Conservation (phyloP, 1,140 invertebrate genomes). For the Drosophila littoralis region DNA sequence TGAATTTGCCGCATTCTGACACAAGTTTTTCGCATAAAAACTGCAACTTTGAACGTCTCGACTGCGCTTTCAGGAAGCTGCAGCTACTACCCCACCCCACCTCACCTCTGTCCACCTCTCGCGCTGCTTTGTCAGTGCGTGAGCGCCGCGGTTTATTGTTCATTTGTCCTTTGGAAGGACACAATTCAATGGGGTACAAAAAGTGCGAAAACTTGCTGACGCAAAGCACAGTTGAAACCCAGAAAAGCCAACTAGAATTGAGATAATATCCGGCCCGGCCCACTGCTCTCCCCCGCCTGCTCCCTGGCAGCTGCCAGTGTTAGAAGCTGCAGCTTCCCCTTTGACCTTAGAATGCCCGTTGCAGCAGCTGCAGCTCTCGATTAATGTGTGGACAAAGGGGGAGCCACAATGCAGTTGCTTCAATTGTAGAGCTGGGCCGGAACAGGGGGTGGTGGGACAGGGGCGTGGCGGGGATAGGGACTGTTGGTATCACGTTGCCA, state of each 20-base stretch:
- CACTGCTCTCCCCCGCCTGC: too few relatives aligned
- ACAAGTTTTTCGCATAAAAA: conserved; percentile 44
- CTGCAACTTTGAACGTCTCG: conserved; percentile 47
- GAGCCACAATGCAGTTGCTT: background rate
- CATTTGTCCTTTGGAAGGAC: conserved; percentile 83
- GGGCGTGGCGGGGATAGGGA: background rate
- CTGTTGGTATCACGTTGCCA: conserved; percentile 36
- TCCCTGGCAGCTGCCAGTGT: too few relatives aligned
- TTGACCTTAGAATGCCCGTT: conserved; percentile 59
- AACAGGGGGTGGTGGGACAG: too few relatives aligned
- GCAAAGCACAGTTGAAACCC: conserved; percentile 10
- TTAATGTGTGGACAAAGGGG: conserved; percentile 35
- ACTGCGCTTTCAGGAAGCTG: conserved; percentile 55
- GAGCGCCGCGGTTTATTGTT: conserved; percentile 61
- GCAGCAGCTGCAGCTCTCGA: conserved; percentile 40
- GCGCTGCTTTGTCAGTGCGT: background rate
- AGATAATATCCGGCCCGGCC: too few relatives aligned
- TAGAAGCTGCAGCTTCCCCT: too few relatives aligned
- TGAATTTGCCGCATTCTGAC: conserved; percentile 22
- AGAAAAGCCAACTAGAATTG: conserved; percentile 42
- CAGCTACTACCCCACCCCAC: background rate
- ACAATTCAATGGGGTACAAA: conserved; percentile 66
- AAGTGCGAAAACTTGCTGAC: conserved; percentile 41
- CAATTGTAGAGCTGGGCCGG: conserved; percentile 10
- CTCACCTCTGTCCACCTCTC: background rate